Base-by-base conservation (phyloP, 2,888 invertebrate species). In the Thereva nobilitata region DNA sequence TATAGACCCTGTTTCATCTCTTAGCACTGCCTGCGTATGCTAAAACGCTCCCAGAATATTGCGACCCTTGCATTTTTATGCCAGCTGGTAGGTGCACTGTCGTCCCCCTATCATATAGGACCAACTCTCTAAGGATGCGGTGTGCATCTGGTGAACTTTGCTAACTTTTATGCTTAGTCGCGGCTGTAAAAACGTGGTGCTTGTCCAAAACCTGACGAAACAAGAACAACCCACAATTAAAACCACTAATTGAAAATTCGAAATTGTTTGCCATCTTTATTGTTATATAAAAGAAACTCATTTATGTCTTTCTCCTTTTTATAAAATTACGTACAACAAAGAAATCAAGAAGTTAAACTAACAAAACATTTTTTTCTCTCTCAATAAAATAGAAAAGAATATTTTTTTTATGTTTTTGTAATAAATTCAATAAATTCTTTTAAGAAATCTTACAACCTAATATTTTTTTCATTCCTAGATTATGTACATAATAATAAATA, bases 401-500 rank as follows among this genome's bases (percentile, higher is more conserved):
- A 40, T 61, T 50, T 47, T 47, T 59, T 47, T 59, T 38, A 59
- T 59, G 37, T 59, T 41, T 59, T 47, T 37, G 41, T 61, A 61
- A 61, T 61, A 23, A 23, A 23, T 23, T 61, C 61, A 61, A 61
- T 61, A 61, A 61, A 50, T 61, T 61, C 61, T 61, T 61, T 23
- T 61, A 61, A 61, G 61, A 61, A 61, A 61, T 61, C 61, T 61
- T 61, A 61, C 2, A 23, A 23, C 23, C 23, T 23, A 23, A 23
- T 23, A 23, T 23, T 50, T 12, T 50, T 50, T 59, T 50, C 50
- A 50, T 50, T 61, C 61, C 61, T 61, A 49, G 49, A 61, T 23
- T 61, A 61, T 61, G 50, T 61, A 61, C 61, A 61, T 61, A 61
- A 50, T 23, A 23, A 23, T 59, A 59, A 59, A 59, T 61, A 61